These are phyloP conservation scores for Lagopus leucura DNA, from an alignment of 2,113 vertebrate species.

Conservation along the genomic window DNA sequence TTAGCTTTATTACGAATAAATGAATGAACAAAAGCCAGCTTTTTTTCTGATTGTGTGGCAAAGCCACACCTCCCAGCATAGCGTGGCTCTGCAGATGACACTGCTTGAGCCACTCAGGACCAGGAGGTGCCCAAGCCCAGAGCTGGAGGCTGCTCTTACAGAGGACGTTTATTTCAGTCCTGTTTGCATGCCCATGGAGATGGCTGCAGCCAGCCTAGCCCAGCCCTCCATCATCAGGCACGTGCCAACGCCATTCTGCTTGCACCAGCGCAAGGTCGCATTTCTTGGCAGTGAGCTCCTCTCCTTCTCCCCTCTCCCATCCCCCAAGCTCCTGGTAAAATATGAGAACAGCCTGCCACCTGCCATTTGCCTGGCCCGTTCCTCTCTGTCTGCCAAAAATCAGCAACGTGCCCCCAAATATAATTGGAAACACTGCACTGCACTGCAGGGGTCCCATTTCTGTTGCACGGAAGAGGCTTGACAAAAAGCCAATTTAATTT, in stretches of 20 bases:
- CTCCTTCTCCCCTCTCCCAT: conserved; percentile 27
- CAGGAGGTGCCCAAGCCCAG: not conserved
- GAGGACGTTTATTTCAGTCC: not conserved
- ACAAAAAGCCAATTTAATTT: conserved; percentile 68
- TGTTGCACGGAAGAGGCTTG: conserved; percentile 54
- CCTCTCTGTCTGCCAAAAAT: conserved; percentile 63
- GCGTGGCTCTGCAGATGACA: accelerated
- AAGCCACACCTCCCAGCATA: not conserved
- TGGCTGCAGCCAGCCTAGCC: not conserved
- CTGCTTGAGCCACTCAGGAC: accelerated
- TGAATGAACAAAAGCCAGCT: not conserved
- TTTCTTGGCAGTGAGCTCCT: conserved; percentile 11
- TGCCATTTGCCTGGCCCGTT: conserved; percentile 61
- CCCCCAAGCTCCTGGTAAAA: conserved; percentile 34
- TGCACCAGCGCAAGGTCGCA: not conserved
- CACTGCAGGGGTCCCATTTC: conserved; percentile 53
- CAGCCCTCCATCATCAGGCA: not conserved
- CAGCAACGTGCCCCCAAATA: conserved; percentile 60
- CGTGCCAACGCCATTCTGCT: conserved; percentile 30
- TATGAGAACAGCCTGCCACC: conserved; percentile 66
- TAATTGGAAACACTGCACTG: conserved; percentile 68
- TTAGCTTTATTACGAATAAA: not conserved
- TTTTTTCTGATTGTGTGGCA: not conserved
- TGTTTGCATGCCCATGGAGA: not conserved
- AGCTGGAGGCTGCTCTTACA: not conserved